Evolutionary conservation across 1,140 invertebrate genomes (phyloP), one percentile per base, ranked within the genome.

Genomic region (Conus ventricosus): DNA sequence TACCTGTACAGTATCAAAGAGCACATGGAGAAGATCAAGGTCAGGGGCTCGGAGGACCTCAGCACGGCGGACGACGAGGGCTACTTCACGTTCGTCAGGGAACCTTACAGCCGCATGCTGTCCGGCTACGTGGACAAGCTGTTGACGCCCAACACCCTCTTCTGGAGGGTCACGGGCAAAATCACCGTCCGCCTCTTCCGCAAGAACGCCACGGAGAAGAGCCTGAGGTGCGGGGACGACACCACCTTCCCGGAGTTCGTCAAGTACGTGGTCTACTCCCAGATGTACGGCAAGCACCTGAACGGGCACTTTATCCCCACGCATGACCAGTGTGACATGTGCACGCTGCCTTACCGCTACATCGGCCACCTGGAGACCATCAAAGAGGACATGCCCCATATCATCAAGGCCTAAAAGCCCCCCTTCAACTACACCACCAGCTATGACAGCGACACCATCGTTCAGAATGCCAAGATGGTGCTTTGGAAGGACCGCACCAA

Each of bases 41-140:
- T 76, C 13, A 5, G 11, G 17, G 25, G 54, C 23, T 25, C 57
- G 20, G 84, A 23, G 84, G 60, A 71, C 55, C 54, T 13, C n/a
- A 51, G 60, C 57, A 8, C 11, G 5, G 25, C 39, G 4, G 60
- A 67, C 57, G 25, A 71, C 23, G 63, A 51, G 78, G 78, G 5
- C 10, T 81, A 81, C 53, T 89, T 87, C 84, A 63, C 93, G 90
- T 94, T 93, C 83, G 92, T 93, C 0, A 53, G 93, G 51, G 93
- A 94, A 60, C 93, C 93, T 4, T 94, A 90, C 87, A 90, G 92
- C 75, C 75, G 92, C n/a, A 84, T 94, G 6, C 71, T 94, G 10
- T 94, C 93, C 0, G 93, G 92, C 20, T 94, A 93, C 82, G 90
- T 92, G 13, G 93, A 94, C 85, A 94, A 94, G 88, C 75, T 94